Evolutionary conservation across 2,113 vertebrate species (phyloP).

Genomic region (Colinus virginianus): DNA sequence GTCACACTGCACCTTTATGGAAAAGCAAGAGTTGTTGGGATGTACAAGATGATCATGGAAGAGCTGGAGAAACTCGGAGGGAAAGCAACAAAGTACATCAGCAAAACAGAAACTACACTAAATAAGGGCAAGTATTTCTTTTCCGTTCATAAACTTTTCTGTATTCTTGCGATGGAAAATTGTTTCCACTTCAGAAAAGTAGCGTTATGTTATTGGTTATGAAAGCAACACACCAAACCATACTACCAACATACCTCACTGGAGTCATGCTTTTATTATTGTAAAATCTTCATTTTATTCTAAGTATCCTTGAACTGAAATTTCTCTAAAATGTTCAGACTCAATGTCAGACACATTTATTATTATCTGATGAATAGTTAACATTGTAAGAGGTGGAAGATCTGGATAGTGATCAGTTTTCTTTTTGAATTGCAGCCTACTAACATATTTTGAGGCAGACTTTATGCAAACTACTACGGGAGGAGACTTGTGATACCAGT

Average conservation of each 20-base stretch:
- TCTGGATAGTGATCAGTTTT: not conserved
- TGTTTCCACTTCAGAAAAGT: not conserved
- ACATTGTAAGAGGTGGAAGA: not conserved
- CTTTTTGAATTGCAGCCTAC: not conserved
- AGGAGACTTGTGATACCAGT: not conserved
- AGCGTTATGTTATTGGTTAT: not conserved
- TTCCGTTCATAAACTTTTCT: not conserved
- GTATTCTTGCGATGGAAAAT: not conserved
- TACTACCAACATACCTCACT: not conserved
- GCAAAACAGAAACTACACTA: not conserved
- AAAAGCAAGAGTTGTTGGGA: not conserved
- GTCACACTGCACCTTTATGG: not conserved
- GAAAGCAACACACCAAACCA: not conserved
- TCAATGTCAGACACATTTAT: not conserved
- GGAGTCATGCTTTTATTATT: not conserved
- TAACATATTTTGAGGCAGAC: not conserved
- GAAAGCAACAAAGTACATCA: not conserved
- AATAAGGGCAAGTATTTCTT: not conserved
- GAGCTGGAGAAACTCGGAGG: not conserved
- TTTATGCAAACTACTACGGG: not conserved
- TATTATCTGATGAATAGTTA: not conserved
- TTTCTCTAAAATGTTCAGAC: not conserved
- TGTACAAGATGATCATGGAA: not conserved
- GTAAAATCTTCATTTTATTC: not conserved
- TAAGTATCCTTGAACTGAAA: not conserved